Percentiles rank a stretch among this genome's conserved stretches.
Conservation (phyloP, 1,140 invertebrate species). For the Aethina tumida region DNA sequence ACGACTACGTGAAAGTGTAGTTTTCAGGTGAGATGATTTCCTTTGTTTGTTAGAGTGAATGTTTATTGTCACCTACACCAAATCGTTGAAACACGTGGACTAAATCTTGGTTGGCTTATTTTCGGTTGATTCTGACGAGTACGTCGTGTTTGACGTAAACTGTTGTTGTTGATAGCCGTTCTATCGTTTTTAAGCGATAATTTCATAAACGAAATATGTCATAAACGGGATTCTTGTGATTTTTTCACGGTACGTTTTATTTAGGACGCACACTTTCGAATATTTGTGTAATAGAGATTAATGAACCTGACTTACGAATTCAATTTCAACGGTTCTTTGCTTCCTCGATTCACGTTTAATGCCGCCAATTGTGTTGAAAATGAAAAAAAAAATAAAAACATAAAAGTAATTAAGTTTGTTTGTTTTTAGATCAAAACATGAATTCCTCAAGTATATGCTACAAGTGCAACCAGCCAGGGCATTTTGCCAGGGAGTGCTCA, state of each 20-base stretch:
- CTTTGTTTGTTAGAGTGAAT: slow-evolving; percentile 9
- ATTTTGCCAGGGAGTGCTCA: slow-evolving; percentile 78
- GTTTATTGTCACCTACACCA: slow-evolving; percentile 15
- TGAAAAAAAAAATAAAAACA: neutral
- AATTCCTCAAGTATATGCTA: slow-evolving; percentile 72
- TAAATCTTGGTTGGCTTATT: slow-evolving; percentile 3
- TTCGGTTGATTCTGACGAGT: neutral
- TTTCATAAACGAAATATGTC: slow-evolving; percentile 6
- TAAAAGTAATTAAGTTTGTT: slow-evolving; percentile 8
- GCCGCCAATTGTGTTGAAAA: neutral
- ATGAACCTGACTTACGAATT: neutral
- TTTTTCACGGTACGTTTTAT: slow-evolving; percentile 1
- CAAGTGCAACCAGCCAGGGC: slow-evolving; percentile 79
- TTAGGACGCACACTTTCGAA: too few species aligned
- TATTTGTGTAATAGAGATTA: neutral
- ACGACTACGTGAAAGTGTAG: slow-evolving; percentile 16
- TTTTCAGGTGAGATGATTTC: slow-evolving; percentile 9
- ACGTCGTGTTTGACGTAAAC: neutral
- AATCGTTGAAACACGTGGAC: slow-evolving; percentile 23
- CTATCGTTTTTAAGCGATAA: neutral
- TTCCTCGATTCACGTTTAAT: neutral
- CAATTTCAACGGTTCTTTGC: neutral
- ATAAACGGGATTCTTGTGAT: neutral
- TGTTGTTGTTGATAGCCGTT: neutral
- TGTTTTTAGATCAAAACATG: slow-evolving; percentile 46